Base-by-base conservation (phyloP, 2,888 invertebrate genomes). In the Ochropleura plecta region DNA sequence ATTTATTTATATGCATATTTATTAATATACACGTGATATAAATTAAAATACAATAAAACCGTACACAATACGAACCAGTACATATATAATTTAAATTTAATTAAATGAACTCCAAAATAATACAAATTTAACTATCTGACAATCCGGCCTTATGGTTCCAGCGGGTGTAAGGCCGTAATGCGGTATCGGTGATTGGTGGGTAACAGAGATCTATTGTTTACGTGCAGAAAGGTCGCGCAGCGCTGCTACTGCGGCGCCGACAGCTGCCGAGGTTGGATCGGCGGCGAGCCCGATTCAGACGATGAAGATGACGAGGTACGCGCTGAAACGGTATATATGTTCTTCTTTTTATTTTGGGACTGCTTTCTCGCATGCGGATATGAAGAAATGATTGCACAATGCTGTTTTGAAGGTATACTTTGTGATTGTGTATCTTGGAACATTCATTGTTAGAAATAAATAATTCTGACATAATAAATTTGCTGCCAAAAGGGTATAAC, bases 241-340 rank as follows among this genome's bases (percentile, higher is more conserved):
- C 98, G 98, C 81, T 99, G 99, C 95, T 99, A 97, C 93, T 99
- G 99, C 94, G 99, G 98, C 86, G 97, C 99, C 0, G 91, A 97
- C 14, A 98, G 97, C 88, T 99, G 99, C 92, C 98, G 99, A 44
- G 99, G 99, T 0, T 99, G 98, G 98, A 98, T 99, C 81, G 99
- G 99, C 0, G 98, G 98, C 72, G 98, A 98, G 88, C 98, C 98
- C 0, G 98, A 98, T 86, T 93, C 94, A 0, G 94, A 96, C 71
- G 95, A 97, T 85, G 95, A 96, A 78, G 92, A 96, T 86, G 93
- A 97, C 88, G 97, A 97, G 91, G 91, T 92, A 89, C 73, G 66
- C 62, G 76, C 57, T 46, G 53, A 72, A 71, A 62, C 81, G 82
- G 82, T 84, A 83, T 84, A 70, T 74, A 81, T 59, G 72, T 73